These are phyloP conservation scores for Chironomus riparius DNA, from an alignment of 2,888 invertebrate species.

Conservation along the genomic window DNA sequence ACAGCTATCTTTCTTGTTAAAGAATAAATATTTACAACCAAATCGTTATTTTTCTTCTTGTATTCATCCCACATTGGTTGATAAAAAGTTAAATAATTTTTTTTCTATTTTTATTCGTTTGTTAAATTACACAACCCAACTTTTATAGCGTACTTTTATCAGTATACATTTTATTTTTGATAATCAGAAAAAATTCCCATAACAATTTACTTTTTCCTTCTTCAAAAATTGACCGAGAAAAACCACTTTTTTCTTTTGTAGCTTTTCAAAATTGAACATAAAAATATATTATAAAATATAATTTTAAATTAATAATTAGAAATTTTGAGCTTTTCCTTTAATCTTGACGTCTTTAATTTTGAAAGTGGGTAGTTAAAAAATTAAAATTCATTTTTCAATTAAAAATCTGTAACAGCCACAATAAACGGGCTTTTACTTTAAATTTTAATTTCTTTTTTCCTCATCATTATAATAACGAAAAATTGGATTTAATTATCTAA, in stretches of 20 bases:
- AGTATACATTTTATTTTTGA: too few species aligned
- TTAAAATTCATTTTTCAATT: slow-evolving; percentile 2
- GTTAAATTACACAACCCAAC: too few species aligned
- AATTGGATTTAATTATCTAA: slow-evolving; percentile 24
- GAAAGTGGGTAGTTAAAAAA: neutral
- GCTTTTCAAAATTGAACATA: neutral
- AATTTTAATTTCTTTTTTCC: neutral
- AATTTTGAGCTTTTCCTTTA: neutral
- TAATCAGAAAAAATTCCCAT: too few species aligned
- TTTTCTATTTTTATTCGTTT: too few species aligned
- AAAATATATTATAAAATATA: neutral
- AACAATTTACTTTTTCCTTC: too few species aligned
- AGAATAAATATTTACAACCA: neutral
- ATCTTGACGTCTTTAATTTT: neutral
- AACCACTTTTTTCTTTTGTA: neutral
- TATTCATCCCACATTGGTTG: too few species aligned
- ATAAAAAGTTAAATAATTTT: too few species aligned
- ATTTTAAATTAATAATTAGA: neutral
- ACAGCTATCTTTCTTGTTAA: neutral
- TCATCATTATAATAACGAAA: neutral
- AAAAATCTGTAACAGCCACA: neutral
- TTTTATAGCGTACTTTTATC: too few species aligned
- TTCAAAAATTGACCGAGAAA: neutral
- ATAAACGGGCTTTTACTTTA: neutral
- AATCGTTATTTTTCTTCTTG: neutral